Evolutionary conservation across 2,888 invertebrate species (phyloP), one percentile per base, ranked within the genome.

Genomic region (Lycaena phlaeas): DNA sequence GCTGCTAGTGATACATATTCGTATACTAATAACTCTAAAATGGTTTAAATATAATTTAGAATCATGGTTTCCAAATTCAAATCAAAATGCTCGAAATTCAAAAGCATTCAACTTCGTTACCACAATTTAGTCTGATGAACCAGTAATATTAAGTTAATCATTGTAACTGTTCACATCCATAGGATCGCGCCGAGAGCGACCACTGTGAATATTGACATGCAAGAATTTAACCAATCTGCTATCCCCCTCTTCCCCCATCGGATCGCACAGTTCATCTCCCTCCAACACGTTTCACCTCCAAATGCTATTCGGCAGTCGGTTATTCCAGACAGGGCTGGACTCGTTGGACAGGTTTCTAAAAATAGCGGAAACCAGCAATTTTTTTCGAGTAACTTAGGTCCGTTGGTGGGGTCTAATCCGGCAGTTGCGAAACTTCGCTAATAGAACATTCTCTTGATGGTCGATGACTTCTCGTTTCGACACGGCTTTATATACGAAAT

Each of bases 291-390:
- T 76, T 81, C 79, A 82, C 82, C 82, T 82, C 78, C 67, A 81
- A 75, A 75, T 54, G 75, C 66, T 75, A 70, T 77, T 73, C 63
- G 68, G 61, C 50, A 53, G 52, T 57, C 57, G 53, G 56, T 53
- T 57, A 57, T 56, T 69, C 75, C 77, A 78, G 76, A 76, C 77
- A 61, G 65, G 66, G 59, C 64, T 64, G 60, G 62, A 74, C 71
- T 75, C 57, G 78, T 69, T 61, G 54, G 64, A 76, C 81, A 58
- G 72, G 82, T 82, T 78, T 81, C 77, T 79, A 78, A 79, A 79
- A 77, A 76, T 82, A 82, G 76, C 64, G 63, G 63, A 71, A 71
- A 58, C 61, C 47, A 57, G 55, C 54, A 59, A 65, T 68, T 72
- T 59, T 77, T 76, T 67, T 41, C 39, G 56, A 61, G 64, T 64